A percentile compares a stretch with the other conserved stretches of the same genome.
These are phyloP conservation scores for Adela reaumurella DNA, from an alignment of 2,888 invertebrate species.

Conservation along the genomic window DNA sequence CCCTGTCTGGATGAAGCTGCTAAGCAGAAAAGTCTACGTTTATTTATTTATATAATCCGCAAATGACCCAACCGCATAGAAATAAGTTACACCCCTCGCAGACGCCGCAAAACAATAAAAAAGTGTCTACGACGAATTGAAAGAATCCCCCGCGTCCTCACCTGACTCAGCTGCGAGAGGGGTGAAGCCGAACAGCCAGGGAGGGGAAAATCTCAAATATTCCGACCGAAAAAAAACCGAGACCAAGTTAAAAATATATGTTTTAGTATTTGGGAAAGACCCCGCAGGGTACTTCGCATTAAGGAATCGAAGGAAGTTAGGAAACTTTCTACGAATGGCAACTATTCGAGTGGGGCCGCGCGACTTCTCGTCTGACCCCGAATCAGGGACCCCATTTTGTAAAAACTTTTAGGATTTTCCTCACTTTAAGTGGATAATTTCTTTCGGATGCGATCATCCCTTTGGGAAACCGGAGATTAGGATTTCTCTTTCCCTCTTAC, in stretches of 20 bases:
- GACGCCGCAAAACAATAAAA: conserved; percentile 12
- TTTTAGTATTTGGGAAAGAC: neutral
- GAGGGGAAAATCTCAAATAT: neutral
- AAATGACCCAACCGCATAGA: neutral
- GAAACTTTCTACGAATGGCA: neutral
- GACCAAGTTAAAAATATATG: neutral
- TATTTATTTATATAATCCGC: neutral
- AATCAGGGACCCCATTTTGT: neutral
- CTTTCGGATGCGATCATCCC: neutral
- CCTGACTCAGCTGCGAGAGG: neutral
- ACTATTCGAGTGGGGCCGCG: neutral
- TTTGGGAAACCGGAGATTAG: neutral
- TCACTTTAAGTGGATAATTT: neutral
- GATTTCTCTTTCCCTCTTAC: neutral
- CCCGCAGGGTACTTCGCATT: neutral
- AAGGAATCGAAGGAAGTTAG: neutral
- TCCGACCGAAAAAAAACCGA: neutral
- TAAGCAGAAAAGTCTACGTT: no score
- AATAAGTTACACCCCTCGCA: neutral
- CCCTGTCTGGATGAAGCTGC: no score
- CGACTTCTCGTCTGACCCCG: neutral
- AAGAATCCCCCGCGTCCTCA: conserved; percentile 1
- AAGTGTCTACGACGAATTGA: conserved; percentile 16
- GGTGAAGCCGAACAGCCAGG: neutral
- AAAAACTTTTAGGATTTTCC: neutral